These are phyloP conservation scores for Planococcus citri DNA, from an alignment of 1,140 invertebrate species.

Conservation along the genomic window DNA sequence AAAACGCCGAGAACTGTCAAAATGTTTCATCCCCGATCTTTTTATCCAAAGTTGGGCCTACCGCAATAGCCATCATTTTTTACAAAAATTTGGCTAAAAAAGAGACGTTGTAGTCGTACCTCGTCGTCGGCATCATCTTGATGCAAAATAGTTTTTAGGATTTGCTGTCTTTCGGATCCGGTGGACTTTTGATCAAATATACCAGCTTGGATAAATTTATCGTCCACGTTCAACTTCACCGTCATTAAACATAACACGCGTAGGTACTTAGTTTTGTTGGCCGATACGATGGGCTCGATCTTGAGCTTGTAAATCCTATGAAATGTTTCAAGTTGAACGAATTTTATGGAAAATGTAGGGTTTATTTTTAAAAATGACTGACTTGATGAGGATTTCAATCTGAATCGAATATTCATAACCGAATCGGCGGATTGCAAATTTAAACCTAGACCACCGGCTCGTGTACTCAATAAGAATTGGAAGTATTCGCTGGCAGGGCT, in stretches of 20 bases:
- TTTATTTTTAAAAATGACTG: background rate
- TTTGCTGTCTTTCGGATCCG: slow-evolving; percentile 84
- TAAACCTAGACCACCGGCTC: slow-evolving; percentile 91
- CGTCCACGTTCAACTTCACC: slow-evolving; percentile 97
- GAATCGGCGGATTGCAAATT: slow-evolving; percentile 98
- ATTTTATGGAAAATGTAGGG: background rate
- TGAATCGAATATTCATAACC: slow-evolving; percentile 96
- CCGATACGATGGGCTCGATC: slow-evolving; percentile 98
- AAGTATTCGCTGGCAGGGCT: slow-evolving; percentile 73
- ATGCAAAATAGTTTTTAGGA: slow-evolving; percentile 85
- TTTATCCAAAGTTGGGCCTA: too few relatives aligned
- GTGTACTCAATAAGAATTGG: slow-evolving; percentile 88
- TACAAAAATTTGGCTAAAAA: too few relatives aligned
- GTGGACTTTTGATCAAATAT: slow-evolving; percentile 99
- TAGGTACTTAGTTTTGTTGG: slow-evolving; percentile 94
- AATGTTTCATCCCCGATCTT: too few relatives aligned
- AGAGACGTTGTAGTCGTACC: too few relatives aligned
- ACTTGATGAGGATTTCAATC: slow-evolving; percentile 99
- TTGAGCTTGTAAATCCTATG: slow-evolving; percentile 91
- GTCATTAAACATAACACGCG: slow-evolving; percentile 93
- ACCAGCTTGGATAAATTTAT: slow-evolving; percentile 98
- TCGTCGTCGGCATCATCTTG: slow-evolving; percentile 89
- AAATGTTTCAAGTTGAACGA: background rate
- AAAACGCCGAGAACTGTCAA: too few relatives aligned
- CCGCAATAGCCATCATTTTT: too few relatives aligned